phyloP scores from a whole-genome alignment of 2,113 vertebrate genomes.

The Tautogolabrus adspersus region DNA sequence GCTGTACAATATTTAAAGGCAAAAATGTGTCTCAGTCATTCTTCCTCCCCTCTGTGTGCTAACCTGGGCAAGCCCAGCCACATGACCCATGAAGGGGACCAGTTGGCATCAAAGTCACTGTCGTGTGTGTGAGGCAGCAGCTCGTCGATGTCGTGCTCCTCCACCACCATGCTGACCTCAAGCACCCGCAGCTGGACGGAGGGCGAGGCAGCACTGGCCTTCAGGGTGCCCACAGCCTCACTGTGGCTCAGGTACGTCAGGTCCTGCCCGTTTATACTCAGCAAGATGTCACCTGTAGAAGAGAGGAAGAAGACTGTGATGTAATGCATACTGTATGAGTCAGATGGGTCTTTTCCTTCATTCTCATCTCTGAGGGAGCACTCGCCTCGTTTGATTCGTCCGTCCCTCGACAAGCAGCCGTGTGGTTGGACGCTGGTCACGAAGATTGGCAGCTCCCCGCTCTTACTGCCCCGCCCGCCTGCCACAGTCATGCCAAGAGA shows the following conservation, averaged over 20 bases:
- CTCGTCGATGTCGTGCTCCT: slow-evolving; percentile 88
- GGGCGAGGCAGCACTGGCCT: slow-evolving; percentile 92
- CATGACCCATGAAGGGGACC: slow-evolving; percentile 98
- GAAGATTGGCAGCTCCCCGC: slow-evolving; percentile 97
- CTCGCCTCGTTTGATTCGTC: slow-evolving; percentile 95
- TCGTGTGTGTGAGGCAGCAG: slow-evolving; percentile 87
- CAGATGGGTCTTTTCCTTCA: no score
- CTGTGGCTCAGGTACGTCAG: slow-evolving; percentile 95
- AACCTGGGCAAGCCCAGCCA: slow-evolving; percentile 97
- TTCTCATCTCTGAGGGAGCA: background rate
- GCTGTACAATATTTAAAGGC: background rate
- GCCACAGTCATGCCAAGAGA: slow-evolving; percentile 99
- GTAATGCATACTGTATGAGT: background rate
- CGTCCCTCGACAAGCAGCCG: slow-evolving; percentile 94
- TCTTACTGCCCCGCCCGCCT: slow-evolving; percentile 96
- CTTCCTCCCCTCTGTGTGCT: slow-evolving; percentile 1
- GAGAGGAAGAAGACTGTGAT: background rate
- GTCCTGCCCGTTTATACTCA: slow-evolving; percentile 96
- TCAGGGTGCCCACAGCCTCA: slow-evolving; percentile 95
- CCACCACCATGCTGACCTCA: slow-evolving; percentile 90
- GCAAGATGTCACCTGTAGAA: slow-evolving; percentile 90
- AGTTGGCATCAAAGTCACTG: slow-evolving; percentile 94
- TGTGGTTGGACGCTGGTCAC: slow-evolving; percentile 98
- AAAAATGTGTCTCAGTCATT: background rate
- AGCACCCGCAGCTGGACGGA: slow-evolving; percentile 91